These are phyloP conservation scores for Chrysoperla carnea DNA, from an alignment of 1,140 invertebrate species.

Conservation along the genomic window DNA sequence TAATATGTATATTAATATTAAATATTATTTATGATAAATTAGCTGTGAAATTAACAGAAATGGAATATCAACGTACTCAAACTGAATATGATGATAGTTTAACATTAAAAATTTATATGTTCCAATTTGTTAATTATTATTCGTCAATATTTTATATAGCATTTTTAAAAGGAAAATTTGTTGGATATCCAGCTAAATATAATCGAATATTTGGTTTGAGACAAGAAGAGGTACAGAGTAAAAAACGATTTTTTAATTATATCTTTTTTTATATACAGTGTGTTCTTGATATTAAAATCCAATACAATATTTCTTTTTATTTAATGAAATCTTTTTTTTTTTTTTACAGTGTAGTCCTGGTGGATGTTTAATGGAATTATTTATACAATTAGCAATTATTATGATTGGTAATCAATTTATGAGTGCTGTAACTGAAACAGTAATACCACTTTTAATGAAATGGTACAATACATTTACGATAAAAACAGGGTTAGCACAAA, in stretches of 20 bases:
- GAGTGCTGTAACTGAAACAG: slow-evolving; percentile 59
- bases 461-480: slow-evolving; percentile 11
- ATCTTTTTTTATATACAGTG: background rate
- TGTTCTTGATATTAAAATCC: background rate
- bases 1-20: slow-evolving; percentile 33
- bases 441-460: slow-evolving; percentile 39
- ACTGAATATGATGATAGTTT: slow-evolving; percentile 71
- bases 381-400: slow-evolving; percentile 66
- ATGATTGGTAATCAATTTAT: slow-evolving; percentile 77
- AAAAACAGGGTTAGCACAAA: slow-evolving; percentile 9
- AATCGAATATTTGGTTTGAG: slow-evolving; percentile 46
- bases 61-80: slow-evolving; percentile 71
- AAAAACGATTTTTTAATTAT: background rate
- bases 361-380: slow-evolving; percentile 67
- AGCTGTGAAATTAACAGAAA: slow-evolving; percentile 40
- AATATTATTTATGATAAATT: slow-evolving; percentile 30
- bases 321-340: too few relatives aligned
- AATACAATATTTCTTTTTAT: background rate
- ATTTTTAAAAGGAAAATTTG: slow-evolving; percentile 68
- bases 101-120: slow-evolving; percentile 71
- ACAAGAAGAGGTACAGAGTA: slow-evolving; percentile 43
- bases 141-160: slow-evolving; percentile 76
- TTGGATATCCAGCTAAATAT: slow-evolving; percentile 60
- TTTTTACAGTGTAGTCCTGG: slow-evolving; percentile 49
- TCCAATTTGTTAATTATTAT: slow-evolving; percentile 79